A percentile compares a stretch with the other conserved stretches of the same genome.
These are phyloP conservation scores for Leucophenga montana DNA, from an alignment of 2,888 invertebrate species.

Conservation along the genomic window DNA sequence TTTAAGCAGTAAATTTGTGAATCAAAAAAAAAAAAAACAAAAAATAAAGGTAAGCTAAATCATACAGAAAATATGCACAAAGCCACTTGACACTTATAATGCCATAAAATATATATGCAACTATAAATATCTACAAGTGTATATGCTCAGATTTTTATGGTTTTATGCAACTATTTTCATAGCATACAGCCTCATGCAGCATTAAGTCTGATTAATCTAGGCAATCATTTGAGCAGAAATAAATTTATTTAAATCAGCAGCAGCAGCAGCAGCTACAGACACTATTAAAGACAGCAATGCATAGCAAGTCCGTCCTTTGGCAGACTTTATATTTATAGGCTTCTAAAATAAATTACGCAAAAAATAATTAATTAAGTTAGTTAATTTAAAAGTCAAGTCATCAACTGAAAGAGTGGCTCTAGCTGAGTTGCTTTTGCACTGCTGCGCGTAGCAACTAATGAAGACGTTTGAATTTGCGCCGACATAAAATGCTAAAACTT, in stretches of 20 bases:
- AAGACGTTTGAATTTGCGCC: slow-evolving; percentile 12
- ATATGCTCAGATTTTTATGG: not conserved
- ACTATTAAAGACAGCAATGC: too few relatives aligned
- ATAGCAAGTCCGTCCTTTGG: too few relatives aligned
- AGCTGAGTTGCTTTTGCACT: not conserved
- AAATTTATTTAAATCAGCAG: not conserved
- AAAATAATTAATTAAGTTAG: slow-evolving; percentile 15
- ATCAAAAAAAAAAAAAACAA: not conserved
- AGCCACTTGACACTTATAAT: slow-evolving; percentile 12
- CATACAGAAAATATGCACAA: not conserved
- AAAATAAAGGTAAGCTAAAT: not conserved
- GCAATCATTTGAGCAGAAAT: slow-evolving; percentile 12
- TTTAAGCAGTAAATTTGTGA: too few relatives aligned
- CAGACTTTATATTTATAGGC: too few relatives aligned
- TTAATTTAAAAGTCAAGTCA: slow-evolving; percentile 15
- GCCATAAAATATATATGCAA: slow-evolving; percentile 3
- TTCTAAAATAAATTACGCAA: slow-evolving; percentile 3
- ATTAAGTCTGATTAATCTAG: slow-evolving; percentile 15
- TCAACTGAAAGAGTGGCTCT: not conserved
- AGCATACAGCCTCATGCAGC: too few relatives aligned
- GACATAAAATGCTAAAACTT: not conserved
- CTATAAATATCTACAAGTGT: slow-evolving; percentile 4
- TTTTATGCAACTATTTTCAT: too few relatives aligned
- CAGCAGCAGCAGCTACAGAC: too few relatives aligned
- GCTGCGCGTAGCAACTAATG: not conserved